A percentile compares a stretch with the other conserved stretches of the same genome.
These are phyloP conservation scores for Bombus waltoni DNA, from an alignment of 1,140 invertebrate genomes.

Conservation along the genomic window DNA sequence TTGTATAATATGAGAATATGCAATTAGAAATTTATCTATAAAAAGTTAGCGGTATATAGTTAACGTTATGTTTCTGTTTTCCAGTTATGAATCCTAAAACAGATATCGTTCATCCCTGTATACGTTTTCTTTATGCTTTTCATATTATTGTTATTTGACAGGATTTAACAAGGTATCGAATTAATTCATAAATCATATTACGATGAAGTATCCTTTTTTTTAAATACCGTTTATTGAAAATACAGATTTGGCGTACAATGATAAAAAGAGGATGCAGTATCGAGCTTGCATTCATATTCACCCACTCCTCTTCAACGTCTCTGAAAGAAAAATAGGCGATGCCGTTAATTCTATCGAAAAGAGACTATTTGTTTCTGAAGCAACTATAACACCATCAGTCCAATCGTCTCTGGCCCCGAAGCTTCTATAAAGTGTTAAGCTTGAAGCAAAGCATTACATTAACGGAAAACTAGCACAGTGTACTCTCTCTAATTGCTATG, in stretches of 20 bases:
- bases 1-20: too few species aligned
- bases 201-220: background rate
- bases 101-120: background rate
- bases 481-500: conserved; percentile 23
- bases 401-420: conserved; percentile 35
- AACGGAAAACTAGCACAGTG: conserved; percentile 34
- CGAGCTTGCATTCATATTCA: conserved; percentile 27
- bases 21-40: too few species aligned
- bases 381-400: conserved; percentile 24
- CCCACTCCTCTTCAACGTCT: conserved; percentile 49
- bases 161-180: background rate
- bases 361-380: conserved; percentile 40
- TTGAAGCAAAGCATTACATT: conserved; percentile 64
- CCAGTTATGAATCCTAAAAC: background rate
- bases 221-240: conserved; percentile 76
- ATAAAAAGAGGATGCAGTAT: conserved; percentile 62
- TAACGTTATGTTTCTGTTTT: background rate
- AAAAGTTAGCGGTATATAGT: background rate
- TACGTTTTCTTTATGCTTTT: background rate
- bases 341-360: conserved; percentile 47
- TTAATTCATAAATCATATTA: too few species aligned
- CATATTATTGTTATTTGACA: background rate
- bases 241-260: conserved; percentile 70
- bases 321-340: conserved; percentile 73
- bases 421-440: conserved; percentile 58